Evolutionary conservation across 1,140 invertebrate genomes (phyloP).

Genomic region (Myzus persicae): DNA sequence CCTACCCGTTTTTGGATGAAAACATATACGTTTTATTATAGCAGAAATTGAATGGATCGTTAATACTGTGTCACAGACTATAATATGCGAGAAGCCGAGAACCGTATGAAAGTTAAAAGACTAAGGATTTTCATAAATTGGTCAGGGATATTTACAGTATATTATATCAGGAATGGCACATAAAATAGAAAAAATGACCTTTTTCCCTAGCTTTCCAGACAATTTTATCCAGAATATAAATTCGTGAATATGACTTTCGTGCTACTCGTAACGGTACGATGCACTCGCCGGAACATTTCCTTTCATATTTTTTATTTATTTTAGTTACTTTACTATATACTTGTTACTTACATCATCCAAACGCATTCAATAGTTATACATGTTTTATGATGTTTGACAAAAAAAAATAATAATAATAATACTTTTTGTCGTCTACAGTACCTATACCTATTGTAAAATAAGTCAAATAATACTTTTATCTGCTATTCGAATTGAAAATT

Average conservation of each 20-base stretch:
- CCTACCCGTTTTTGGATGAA: background rate
- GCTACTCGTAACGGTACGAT: background rate
- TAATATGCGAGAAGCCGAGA: background rate
- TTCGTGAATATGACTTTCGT: background rate
- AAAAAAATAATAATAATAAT: background rate
- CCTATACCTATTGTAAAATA: background rate
- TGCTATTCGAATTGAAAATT: background rate
- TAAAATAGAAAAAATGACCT: background rate
- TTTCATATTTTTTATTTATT: constrained; percentile 36
- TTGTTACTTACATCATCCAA: background rate
- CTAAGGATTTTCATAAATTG: background rate
- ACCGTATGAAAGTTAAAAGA: background rate
- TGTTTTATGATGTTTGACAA: background rate
- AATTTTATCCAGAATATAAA: constrained; percentile 32
- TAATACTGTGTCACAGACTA: background rate
- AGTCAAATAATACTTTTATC: background rate
- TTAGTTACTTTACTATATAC: background rate
- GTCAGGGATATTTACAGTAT: background rate
- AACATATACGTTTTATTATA: background rate
- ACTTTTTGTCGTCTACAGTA: background rate
- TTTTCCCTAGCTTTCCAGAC: background rate
- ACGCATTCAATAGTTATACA: background rate
- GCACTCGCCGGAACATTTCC: background rate
- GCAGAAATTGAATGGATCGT: background rate
- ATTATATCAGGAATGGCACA: background rate